Base-by-base conservation (phyloP, 2,113 vertebrate species). In the Tetrao urogallus region DNA sequence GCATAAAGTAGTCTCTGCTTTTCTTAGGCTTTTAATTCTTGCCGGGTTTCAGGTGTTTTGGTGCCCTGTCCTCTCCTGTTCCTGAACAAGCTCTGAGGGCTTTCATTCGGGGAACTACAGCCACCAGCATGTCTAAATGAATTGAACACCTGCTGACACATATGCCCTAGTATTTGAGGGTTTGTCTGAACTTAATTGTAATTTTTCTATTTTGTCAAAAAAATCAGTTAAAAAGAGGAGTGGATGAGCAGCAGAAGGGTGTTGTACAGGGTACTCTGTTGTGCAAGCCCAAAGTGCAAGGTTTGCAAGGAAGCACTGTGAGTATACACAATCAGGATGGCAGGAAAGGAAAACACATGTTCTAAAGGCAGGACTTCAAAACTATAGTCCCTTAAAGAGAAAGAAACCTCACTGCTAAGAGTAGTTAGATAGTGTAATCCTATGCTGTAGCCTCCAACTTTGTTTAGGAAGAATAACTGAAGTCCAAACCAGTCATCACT, bases 261-360 rank as follows among this genome's bases (percentile, higher is more conserved):
- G 32, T 10, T 56, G 36, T 21, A 1, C n/a, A n/a, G 38, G 16
- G 28, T 27, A 6, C 36, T 45, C 42, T 85, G 50, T 60, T 24
- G 17, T 22, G 30, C 25, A 73, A 63, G 21, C 3, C 5, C 25
- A n/a, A 16, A 61, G 14, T 7, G 14, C 5, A 42, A 71, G 11
- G 9, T 77, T 77, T 63, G 22, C 54, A 38, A 66, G 30, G 40
- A 77, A 86, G 5, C 4, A 63, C 10, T 70, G 42, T 0, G 1
- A 24, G 13, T 2, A 3, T 21, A 32, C 19, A 4, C 5, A 42
- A 52, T 7, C 0, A 5, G 38, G 21, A 43, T 8, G 4, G 10
- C 21, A 80, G 28, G 60, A 83, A 73, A 88, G 15, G 34, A 74
- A 81, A 79, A 73, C 32, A 4, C 5, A 4, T 0, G 0, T 42